Conservation (phyloP, 2,113 vertebrate species). For the Cathartes aura region DNA sequence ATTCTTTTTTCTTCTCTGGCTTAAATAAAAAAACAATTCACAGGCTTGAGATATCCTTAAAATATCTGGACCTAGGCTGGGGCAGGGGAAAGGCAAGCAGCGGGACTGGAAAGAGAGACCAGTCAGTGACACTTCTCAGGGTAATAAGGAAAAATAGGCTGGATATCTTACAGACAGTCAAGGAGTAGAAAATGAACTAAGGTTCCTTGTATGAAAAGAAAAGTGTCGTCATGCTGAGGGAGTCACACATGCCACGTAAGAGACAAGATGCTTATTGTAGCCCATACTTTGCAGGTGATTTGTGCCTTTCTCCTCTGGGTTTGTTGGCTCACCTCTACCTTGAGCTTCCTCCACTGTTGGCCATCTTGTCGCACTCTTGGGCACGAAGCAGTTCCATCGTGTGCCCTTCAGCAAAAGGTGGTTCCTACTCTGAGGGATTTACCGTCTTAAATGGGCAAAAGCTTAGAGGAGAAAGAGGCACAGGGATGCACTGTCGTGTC, state of each 20-base stretch:
- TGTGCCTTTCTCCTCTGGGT: neutral
- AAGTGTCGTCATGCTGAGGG: neutral
- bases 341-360: neutral
- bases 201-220: neutral
- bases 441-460: neutral
- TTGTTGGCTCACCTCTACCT: neutral
- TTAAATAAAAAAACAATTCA: neutral
- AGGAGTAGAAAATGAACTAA: neutral
- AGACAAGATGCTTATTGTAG: neutral
- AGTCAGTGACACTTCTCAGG: neutral
- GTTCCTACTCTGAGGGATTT: neutral
- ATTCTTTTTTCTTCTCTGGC: neutral
- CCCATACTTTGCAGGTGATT: neutral
- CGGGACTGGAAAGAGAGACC: neutral
- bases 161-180: neutral
- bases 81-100: neutral
- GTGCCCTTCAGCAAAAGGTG: neutral
- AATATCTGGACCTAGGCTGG: neutral
- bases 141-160: neutral
- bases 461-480: neutral
- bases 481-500: neutral
- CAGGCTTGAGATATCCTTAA: neutral
- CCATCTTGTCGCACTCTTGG: rapidly evolving
- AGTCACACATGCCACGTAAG: neutral
- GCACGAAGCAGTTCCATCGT: rapidly evolving